Percentiles rank a stretch among this genome's conserved stretches.
These are phyloP conservation scores for Exephanes ischioxanthus DNA, from an alignment of 2,888 invertebrate species.

Conservation along the genomic window DNA sequence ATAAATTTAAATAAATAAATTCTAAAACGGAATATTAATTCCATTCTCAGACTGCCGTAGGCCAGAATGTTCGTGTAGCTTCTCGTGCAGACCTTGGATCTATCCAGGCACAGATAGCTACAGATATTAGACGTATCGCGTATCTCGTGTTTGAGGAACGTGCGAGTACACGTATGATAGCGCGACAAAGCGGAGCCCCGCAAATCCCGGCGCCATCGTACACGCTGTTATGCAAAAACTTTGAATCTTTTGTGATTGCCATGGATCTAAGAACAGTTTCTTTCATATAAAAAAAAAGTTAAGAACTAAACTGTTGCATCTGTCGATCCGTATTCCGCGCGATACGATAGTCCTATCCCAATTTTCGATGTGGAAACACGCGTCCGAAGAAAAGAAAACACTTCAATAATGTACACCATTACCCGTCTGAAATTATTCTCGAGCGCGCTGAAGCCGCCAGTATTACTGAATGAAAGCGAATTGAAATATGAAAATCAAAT, in stretches of 20 bases:
- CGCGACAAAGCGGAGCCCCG: slow-evolving; percentile 40
- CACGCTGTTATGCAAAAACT: neutral
- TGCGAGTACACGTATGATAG: slow-evolving; percentile 18
- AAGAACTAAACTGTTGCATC: neutral
- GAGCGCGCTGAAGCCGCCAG: neutral
- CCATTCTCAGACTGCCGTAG: neutral
- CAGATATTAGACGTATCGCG: slow-evolving; percentile 21
- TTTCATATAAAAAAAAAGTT: neutral
- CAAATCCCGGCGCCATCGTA: slow-evolving; percentile 10
- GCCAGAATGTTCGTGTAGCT: neutral
- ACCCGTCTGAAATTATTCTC: neutral
- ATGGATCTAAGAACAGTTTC: neutral
- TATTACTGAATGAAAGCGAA: neutral
- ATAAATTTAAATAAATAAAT: neutral
- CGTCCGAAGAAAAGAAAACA: neutral
- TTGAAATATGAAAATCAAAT: neutral
- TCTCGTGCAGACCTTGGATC: slow-evolving; percentile 10
- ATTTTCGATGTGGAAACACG: neutral
- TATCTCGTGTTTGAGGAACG: neutral
- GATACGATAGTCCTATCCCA: neutral
- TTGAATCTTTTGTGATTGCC: neutral
- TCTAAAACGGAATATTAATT: neutral
- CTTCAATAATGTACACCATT: neutral
- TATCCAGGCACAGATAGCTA: slow-evolving; percentile 9
- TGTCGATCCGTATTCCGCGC: neutral